These are phyloP conservation scores for Lasioglossum vierecki DNA, from an alignment of 2,888 invertebrate species.

Conservation along the genomic window DNA sequence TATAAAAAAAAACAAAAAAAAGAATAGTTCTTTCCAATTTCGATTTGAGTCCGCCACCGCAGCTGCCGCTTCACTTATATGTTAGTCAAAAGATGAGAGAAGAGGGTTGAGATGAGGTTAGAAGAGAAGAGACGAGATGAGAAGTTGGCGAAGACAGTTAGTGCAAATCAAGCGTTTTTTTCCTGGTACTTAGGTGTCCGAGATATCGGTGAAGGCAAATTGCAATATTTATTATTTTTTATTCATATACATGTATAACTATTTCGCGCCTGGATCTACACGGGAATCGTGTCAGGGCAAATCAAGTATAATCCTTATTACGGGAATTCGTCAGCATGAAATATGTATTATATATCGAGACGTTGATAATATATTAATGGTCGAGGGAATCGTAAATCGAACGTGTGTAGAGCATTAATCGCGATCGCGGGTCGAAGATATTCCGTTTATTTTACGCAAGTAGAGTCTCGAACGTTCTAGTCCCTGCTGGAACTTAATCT, in stretches of 20 bases:
- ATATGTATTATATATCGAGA: slow-evolving; percentile 59
- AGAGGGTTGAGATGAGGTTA: not conserved
- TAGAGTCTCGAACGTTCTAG: slow-evolving; percentile 49
- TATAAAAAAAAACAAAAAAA: not conserved
- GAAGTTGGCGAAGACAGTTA: slow-evolving; percentile 1
- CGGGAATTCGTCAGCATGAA: slow-evolving; percentile 63
- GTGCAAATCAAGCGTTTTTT: slow-evolving; percentile 15
- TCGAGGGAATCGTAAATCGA: slow-evolving; percentile 44
- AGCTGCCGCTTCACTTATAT: slow-evolving; percentile 37
- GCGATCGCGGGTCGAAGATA: slow-evolving; percentile 23
- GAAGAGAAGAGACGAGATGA: not conserved
- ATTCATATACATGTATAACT: slow-evolving; percentile 37
- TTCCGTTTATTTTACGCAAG: slow-evolving; percentile 30
- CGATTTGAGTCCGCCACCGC: slow-evolving; percentile 39
- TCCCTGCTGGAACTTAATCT: slow-evolving; percentile 31
- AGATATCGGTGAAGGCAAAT: slow-evolving; percentile 27
- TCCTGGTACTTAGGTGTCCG: slow-evolving; percentile 14
- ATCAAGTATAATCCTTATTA: slow-evolving; percentile 69
- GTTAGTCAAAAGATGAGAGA: slow-evolving; percentile 23
- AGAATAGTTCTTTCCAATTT: slow-evolving; percentile 45
- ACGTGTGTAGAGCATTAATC: slow-evolving; percentile 33
- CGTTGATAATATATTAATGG: slow-evolving; percentile 61
- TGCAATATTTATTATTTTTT: slow-evolving; percentile 52
- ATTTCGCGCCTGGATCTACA: slow-evolving; percentile 47
- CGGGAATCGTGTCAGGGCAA: slow-evolving; percentile 47